Evolutionary conservation across 2,888 invertebrate species (phyloP), one percentile per base, ranked within the genome.

Genomic region (Ectobius pallidus): DNA sequence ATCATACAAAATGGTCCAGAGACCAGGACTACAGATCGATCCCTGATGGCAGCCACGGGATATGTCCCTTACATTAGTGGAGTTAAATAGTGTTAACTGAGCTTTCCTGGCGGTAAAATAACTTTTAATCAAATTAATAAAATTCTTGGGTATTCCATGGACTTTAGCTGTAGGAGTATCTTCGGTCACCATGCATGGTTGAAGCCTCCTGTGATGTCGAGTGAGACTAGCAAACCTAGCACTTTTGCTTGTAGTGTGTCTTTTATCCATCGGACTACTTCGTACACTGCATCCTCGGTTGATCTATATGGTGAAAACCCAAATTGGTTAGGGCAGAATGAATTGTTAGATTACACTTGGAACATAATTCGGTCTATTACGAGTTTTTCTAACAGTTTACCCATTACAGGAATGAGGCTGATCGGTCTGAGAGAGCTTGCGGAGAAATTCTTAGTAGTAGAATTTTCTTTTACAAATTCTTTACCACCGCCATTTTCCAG

Each of bases 141-240:
- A 18, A 22, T 52, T 52, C 14, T 18, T 18, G 52, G 52, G 14
- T 14, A 18, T 20, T 27, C 9, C 14, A 34, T 61, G 2, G 2
- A 11, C 20, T 61, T 27, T 16, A 61, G 32, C 6, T 61, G 3
- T 2, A 14, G 32, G 2, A 32, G 32, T 4, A 61, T 61, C 20
- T 30, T 61, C 20, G 61, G 61, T 30, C 61, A 30, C n/a, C 61
- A 61, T 9, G 30, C 61, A 61, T 27, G 11, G 30, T 61, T 61
- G 61, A 61, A 61, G 18, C n/a, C n/a, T n/a, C n/a, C n/a, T n/a
- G n/a, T n/a, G n/a, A n/a, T 27, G 16, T 61, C 61, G 4, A 61
- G 14, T 32, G 61, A 61, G 16, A 61, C 20, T 14, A 27, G 30
- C 3, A 61, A n/a, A 61, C 61, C 61, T 11, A 32, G 11, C 20